These are phyloP conservation scores for Drosophila fungiperda DNA, from an alignment of 2,888 invertebrate species.

Conservation along the genomic window DNA sequence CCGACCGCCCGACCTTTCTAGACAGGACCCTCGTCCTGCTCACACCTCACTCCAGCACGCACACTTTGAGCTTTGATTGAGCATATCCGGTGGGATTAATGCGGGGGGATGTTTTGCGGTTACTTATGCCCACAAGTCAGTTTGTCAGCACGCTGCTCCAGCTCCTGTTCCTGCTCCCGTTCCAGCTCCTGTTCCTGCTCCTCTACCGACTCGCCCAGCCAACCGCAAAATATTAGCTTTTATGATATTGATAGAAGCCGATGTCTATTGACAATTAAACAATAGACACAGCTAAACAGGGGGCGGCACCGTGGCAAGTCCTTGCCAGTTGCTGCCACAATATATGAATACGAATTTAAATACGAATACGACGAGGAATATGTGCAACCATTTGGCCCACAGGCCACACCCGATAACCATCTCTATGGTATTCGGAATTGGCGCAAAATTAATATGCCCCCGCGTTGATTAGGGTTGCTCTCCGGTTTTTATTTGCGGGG, in stretches of 20 bases:
- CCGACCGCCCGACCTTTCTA: constrained; percentile 7
- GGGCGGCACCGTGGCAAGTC: constrained; percentile 52
- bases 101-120: constrained; percentile 67
- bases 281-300: constrained; percentile 55
- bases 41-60: constrained; percentile 64
- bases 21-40: constrained; percentile 26
- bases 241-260: constrained; percentile 83
- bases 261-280: constrained; percentile 84
- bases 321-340: constrained; percentile 56
- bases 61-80: constrained; percentile 83
- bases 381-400: constrained; percentile 18
- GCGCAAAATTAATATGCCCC: constrained; percentile 65
- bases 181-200: constrained; percentile 2
- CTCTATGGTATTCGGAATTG: constrained; percentile 40
- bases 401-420: constrained; percentile 53
- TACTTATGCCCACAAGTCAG: constrained; percentile 62
- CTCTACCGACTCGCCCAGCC: constrained; percentile 61
- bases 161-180: neutral
- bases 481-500: constrained; percentile 3
- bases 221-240: constrained; percentile 83
- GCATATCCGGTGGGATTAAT: constrained; percentile 84
- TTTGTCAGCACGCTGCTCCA: constrained; percentile 31
- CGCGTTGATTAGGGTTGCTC: constrained; percentile 14
- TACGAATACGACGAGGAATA: neutral
- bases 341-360: constrained; percentile 31